Evolutionary conservation across 2,113 vertebrate species (phyloP).

Genomic region (Nicator chloris): DNA sequence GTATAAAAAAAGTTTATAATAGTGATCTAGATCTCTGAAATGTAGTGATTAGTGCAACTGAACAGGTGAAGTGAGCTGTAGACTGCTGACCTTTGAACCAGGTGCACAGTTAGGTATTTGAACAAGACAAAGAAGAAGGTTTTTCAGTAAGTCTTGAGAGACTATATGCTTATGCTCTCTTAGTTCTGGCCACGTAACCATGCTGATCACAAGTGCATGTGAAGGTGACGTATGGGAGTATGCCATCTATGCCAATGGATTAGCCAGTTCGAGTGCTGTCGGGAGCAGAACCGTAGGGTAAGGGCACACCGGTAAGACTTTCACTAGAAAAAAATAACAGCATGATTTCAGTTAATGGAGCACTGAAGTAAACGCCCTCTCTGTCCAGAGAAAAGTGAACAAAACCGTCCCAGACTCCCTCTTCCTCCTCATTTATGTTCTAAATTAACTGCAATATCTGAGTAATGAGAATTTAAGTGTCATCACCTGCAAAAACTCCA

Average conservation of each 20-base stretch:
- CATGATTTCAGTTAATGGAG: background rate
- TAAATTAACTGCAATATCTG: background rate
- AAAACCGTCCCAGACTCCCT: accelerated
- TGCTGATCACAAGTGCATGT: background rate
- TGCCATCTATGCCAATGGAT: accelerated
- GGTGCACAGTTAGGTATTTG: background rate
- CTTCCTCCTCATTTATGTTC: background rate
- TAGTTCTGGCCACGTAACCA: background rate
- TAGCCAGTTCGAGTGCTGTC: accelerated
- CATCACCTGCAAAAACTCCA: background rate
- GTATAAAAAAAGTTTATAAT: background rate
- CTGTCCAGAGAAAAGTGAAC: background rate
- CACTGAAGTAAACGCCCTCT: background rate
- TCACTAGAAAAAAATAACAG: background rate
- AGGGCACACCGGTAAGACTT: background rate
- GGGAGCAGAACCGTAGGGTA: background rate
- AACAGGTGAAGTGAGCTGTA: background rate
- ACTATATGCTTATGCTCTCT: background rate
- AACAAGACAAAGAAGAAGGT: background rate
- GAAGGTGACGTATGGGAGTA: accelerated
- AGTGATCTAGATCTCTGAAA: background rate
- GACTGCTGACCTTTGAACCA: background rate
- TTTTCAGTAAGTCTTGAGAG: background rate
- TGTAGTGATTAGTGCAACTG: background rate
- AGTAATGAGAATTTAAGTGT: background rate